Conservation (phyloP, 2,888 invertebrate species). For the Priocnemis perturbator region DNA sequence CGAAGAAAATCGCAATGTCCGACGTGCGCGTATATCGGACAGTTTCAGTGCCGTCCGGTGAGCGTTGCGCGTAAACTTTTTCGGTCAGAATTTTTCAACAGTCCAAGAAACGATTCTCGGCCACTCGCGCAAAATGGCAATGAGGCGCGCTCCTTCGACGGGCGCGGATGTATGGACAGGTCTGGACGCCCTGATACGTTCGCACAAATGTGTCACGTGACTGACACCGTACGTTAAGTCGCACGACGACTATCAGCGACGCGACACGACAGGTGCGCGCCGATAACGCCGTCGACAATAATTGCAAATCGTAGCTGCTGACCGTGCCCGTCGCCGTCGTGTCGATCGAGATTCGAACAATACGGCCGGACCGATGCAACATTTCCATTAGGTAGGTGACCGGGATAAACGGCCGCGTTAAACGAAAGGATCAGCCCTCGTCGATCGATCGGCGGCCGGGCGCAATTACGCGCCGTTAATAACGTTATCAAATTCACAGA, state of each 20-base stretch:
- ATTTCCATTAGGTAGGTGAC: slow-evolving; percentile 41
- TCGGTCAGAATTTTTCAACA: too few relatives aligned
- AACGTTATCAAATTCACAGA: too few relatives aligned
- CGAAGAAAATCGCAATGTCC: too few relatives aligned
- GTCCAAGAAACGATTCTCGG: too few relatives aligned
- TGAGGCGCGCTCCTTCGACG: too few relatives aligned
- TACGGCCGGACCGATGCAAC: slow-evolving; percentile 47
- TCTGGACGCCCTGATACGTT: slow-evolving; percentile 36
- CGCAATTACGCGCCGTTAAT: too few relatives aligned
- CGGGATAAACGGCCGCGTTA: slow-evolving; percentile 13
- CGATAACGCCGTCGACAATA: slow-evolving; percentile 67
- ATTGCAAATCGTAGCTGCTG: slow-evolving; percentile 65
- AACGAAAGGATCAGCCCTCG: slow-evolving; percentile 4
- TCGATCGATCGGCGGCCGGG: neutral
- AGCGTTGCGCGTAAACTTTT: too few relatives aligned
- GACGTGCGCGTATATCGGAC: too few relatives aligned
- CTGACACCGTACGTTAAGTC: slow-evolving; percentile 61
- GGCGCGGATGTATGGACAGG: too few relatives aligned
- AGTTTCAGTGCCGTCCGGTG: too few relatives aligned
- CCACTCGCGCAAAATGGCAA: too few relatives aligned
- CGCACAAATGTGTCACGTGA: slow-evolving; percentile 51
- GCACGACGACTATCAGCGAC: slow-evolving; percentile 61
- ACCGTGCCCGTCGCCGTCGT: slow-evolving; percentile 46
- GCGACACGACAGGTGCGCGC: slow-evolving; percentile 63
- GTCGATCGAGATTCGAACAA: slow-evolving; percentile 65